These are phyloP conservation scores for Zaprionus gabonicus DNA, from an alignment of 1,140 invertebrate species.

Conservation along the genomic window DNA sequence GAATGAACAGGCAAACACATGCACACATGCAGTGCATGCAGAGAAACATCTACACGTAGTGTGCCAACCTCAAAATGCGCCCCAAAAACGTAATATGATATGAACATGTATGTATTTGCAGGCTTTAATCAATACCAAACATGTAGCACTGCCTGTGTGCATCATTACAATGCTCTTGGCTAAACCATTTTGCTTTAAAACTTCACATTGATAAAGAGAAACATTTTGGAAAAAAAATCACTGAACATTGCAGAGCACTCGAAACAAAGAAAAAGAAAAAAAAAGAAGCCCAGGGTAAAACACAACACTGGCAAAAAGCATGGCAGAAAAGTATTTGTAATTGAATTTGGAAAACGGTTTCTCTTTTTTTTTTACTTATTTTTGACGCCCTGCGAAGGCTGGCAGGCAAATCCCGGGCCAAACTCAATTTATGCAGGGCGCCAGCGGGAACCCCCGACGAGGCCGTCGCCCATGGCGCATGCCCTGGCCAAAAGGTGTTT, in stretches of 20 bases:
- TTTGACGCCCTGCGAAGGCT: not conserved
- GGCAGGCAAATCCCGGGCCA: constrained; percentile 39
- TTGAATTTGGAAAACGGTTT: constrained; percentile 2
- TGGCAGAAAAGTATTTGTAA: not conserved
- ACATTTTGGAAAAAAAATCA: too few species aligned
- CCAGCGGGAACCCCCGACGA: constrained; percentile 26
- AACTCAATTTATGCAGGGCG: constrained; percentile 56
- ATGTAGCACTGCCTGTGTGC: too few species aligned
- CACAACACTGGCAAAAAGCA: not conserved
- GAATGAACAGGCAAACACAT: too few species aligned
- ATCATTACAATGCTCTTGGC: too few species aligned
- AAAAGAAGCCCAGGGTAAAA: not conserved
- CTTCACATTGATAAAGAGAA: too few species aligned
- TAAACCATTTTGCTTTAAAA: too few species aligned
- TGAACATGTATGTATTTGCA: not conserved
- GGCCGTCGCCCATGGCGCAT: constrained; percentile 28
- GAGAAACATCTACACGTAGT: too few species aligned
- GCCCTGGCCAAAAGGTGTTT: constrained; percentile 6
- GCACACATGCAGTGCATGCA: too few species aligned
- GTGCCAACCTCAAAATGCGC: too few species aligned
- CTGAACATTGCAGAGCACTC: too few species aligned
- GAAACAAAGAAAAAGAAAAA: too few species aligned
- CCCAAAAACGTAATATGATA: not conserved
- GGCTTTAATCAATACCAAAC: too few species aligned
- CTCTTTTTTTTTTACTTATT: not conserved